Evolutionary conservation across 2,113 vertebrate species (phyloP).

Genomic region (Mohoua ochrocephala): DNA sequence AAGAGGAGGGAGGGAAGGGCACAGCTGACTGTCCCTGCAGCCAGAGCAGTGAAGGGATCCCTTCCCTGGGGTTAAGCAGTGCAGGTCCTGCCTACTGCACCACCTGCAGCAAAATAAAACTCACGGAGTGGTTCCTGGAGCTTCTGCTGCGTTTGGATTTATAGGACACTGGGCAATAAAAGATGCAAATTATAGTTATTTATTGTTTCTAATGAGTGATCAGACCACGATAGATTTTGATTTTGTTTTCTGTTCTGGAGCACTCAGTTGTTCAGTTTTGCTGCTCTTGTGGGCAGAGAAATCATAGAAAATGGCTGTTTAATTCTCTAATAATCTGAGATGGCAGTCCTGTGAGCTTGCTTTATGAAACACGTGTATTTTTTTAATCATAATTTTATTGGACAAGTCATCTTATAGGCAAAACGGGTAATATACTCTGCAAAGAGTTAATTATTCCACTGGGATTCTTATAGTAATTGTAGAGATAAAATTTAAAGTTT

Average conservation of each 20-base stretch:
- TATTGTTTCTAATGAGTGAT: constrained; percentile 50
- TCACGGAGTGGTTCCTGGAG: neutral
- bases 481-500: constrained; percentile 56
- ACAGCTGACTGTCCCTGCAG: neutral
- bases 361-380: constrained; percentile 18
- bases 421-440: constrained; percentile 20
- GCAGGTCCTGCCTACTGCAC: neutral
- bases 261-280: neutral
- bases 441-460: constrained; percentile 44
- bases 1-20: neutral
- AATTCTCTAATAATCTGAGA: constrained; percentile 46
- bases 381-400: constrained; percentile 44
- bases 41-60: neutral
- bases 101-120: neutral
- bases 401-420: constrained; percentile 28
- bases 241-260: constrained; percentile 28
- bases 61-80: neutral
- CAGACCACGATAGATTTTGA: constrained; percentile 5
- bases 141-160: constrained; percentile 24
- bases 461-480: constrained; percentile 41
- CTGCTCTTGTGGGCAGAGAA: constrained; percentile 16
- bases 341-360: constrained; percentile 33
- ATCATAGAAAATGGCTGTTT: constrained; percentile 45
- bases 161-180: constrained; percentile 3
- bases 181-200: constrained; percentile 47